Conservation (phyloP, 2,888 invertebrate species). For the Eurytoma californica region DNA sequence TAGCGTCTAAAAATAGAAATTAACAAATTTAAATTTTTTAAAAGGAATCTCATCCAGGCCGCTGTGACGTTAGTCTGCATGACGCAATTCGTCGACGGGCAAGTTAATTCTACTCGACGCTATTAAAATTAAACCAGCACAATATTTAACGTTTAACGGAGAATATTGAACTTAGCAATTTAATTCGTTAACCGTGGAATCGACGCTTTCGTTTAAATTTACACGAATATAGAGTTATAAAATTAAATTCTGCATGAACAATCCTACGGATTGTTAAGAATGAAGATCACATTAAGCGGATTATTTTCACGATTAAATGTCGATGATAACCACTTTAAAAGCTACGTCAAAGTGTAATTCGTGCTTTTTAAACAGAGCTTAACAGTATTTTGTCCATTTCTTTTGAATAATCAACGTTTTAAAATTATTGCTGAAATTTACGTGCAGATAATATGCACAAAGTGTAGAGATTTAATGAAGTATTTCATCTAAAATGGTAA, state of each 20-base stretch:
- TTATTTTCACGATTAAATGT: too few relatives aligned
- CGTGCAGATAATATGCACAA: too few relatives aligned
- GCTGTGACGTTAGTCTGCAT: background rate
- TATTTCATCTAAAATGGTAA: too few relatives aligned
- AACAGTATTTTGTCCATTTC: too few relatives aligned
- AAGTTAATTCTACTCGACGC: constrained; percentile 1
- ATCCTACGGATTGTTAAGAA: background rate
- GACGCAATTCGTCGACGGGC: constrained; percentile 39
- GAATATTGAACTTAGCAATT: constrained; percentile 26
- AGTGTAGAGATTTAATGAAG: too few relatives aligned
- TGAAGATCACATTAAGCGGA: too few relatives aligned
- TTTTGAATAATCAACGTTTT: too few relatives aligned
- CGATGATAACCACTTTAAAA: too few relatives aligned
- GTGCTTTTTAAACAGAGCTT: too few relatives aligned
- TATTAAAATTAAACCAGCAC: constrained; percentile 35
- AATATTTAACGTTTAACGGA: constrained; percentile 19
- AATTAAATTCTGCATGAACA: background rate
- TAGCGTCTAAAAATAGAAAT: constrained; percentile 25
- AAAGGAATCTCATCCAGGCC: constrained; percentile 13
- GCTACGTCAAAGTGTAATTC: too few relatives aligned
- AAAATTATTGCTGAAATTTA: too few relatives aligned
- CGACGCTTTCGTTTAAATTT: background rate
- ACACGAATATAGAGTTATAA: background rate
- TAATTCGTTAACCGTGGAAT: background rate
- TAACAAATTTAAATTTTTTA: constrained; percentile 28